phyloP scores from a whole-genome alignment of 2,888 invertebrate genomes.

The Dasypolia templi region DNA sequence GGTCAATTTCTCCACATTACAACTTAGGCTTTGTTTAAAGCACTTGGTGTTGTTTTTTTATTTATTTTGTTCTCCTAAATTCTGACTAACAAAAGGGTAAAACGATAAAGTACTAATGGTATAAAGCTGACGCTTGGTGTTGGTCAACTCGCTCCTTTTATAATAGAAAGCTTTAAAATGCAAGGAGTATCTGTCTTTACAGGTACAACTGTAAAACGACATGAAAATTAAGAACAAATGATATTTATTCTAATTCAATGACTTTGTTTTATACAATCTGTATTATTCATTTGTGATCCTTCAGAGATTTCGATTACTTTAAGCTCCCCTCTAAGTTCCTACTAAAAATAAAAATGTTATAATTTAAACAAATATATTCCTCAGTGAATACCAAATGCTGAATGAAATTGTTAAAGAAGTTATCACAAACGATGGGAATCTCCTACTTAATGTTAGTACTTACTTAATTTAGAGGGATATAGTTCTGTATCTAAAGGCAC shows the following conservation, averaged over 20 bases:
- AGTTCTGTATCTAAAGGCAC: conserved; percentile 80
- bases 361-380: conserved; percentile 58
- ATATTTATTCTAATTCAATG: conserved; percentile 74
- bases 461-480: conserved; percentile 86
- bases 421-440: conserved; percentile 78
- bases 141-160: conserved; percentile 57
- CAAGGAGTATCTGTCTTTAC: conserved; percentile 82
- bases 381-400: conserved; percentile 65
- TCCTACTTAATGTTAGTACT: conserved; percentile 89
- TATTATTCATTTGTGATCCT: conserved; percentile 77
- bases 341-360: conserved; percentile 68
- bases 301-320: conserved; percentile 79
- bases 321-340: conserved; percentile 83
- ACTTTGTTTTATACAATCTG: conserved; percentile 70
- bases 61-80: conserved; percentile 67
- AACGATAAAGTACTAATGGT: conserved; percentile 63
- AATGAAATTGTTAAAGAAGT: conserved; percentile 64
- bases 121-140: conserved; percentile 62
- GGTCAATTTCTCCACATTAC: conserved; percentile 69
- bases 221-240: conserved; percentile 82
- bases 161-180: conserved; percentile 65
- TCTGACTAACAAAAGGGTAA: conserved; percentile 77
- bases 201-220: conserved; percentile 87
- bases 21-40: conserved; percentile 67
- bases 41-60: conserved; percentile 68